Percentiles rank a stretch among this genome's conserved stretches.
Conservation (phyloP, 2,888 invertebrate genomes). For the Agonopterix heracliana region DNA sequence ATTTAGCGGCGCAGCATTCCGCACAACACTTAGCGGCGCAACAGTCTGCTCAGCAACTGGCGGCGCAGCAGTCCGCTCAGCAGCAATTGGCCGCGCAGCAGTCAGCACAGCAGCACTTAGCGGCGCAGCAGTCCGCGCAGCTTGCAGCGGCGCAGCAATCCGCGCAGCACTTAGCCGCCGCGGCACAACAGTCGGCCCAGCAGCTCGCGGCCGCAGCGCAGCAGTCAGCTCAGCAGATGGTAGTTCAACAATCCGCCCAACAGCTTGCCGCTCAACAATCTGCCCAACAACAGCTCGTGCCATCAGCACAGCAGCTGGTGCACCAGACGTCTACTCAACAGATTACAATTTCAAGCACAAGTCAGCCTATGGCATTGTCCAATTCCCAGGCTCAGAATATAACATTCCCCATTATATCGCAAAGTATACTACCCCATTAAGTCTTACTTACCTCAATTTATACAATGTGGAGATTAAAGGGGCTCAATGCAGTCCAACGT, state of each 20-base stretch:
- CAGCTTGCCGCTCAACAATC: constrained; percentile 60
- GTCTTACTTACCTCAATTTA: not conserved
- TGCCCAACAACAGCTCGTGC: constrained; percentile 60
- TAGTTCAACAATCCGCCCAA: constrained; percentile 53
- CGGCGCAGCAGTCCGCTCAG: constrained; percentile 39
- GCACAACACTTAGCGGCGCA: constrained; percentile 44
- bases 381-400: constrained; percentile 67
- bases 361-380: constrained; percentile 64
- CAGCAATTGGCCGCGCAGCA: constrained; percentile 57
- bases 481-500: too few species aligned
- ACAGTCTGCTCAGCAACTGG: constrained; percentile 46
- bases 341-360: constrained; percentile 66
- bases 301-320: constrained; percentile 57
- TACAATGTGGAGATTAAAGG: not conserved
- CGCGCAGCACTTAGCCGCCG: constrained; percentile 41
- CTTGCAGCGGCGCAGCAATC: constrained; percentile 40
- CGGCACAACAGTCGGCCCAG: constrained; percentile 49
- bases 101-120: constrained; percentile 45
- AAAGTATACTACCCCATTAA: constrained; percentile 67
- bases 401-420: constrained; percentile 69
- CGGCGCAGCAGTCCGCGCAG: constrained; percentile 46
- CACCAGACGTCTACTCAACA: constrained; percentile 69
- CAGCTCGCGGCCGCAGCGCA: constrained; percentile 47
- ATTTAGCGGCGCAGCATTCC: constrained; percentile 53
- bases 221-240: constrained; percentile 53